A percentile compares a stretch with the other conserved stretches of the same genome.
phyloP scores from a whole-genome alignment of 2,888 invertebrate species.

The Diadegma fenestrale region DNA sequence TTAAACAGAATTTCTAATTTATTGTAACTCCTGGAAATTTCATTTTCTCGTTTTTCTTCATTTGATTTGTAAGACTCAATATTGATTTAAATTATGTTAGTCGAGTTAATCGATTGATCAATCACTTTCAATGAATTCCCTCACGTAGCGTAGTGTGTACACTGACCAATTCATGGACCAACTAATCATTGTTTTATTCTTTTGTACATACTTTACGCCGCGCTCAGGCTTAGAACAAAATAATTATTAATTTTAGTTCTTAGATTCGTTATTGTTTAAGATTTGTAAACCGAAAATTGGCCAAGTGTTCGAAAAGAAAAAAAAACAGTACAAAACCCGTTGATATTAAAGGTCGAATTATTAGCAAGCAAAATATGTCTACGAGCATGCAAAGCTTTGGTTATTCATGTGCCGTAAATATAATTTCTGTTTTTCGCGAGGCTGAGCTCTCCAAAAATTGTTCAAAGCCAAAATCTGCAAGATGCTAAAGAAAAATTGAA shows the following conservation, averaged over 20 bases:
- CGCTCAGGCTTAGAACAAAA: conserved; percentile 40
- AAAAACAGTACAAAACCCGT: conserved; percentile 64
- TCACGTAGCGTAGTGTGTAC: conserved; percentile 32
- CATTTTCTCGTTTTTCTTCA: conserved; percentile 7
- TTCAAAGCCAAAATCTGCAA: neutral
- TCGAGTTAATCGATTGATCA: conserved; percentile 12
- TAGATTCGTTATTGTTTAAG: conserved; percentile 29
- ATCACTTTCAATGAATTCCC: conserved; percentile 9
- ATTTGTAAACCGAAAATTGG: conserved; percentile 35
- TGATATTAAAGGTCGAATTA: conserved; percentile 36
- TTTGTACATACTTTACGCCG: conserved; percentile 58
- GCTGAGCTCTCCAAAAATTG: conserved; percentile 17
- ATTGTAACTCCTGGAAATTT: conserved; percentile 48
- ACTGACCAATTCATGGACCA: conserved; percentile 62
- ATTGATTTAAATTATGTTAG: neutral
- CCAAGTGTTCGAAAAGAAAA: conserved; percentile 45
- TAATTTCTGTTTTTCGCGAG: conserved; percentile 9
- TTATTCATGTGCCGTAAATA: conserved; percentile 55
- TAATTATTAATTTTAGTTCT: conserved; percentile 52
- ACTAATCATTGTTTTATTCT: conserved; percentile 48
- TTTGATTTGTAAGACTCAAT: conserved; percentile 14
- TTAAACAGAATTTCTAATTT: conserved; percentile 58
- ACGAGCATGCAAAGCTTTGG: conserved; percentile 60
- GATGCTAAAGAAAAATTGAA: too few relatives aligned
- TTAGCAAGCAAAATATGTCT: conserved; percentile 20